A percentile compares a stretch with the other conserved stretches of the same genome.
Conservation (phyloP, 2,888 invertebrate genomes). For the Amiota mariae region DNA sequence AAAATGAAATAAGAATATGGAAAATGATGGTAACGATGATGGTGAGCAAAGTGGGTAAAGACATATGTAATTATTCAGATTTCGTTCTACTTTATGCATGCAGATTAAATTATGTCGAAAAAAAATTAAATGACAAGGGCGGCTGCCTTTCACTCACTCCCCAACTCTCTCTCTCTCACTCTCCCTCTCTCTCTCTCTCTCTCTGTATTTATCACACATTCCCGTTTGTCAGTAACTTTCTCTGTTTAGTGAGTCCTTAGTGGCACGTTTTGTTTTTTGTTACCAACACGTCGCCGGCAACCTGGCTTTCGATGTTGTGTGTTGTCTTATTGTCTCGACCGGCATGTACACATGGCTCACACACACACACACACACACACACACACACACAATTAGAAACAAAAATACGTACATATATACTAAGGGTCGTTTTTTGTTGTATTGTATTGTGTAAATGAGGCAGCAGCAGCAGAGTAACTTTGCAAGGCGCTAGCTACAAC, state of each 20-base stretch:
- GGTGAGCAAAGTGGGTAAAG: background rate
- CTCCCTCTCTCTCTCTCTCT: no score
- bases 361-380: background rate
- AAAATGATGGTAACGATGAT: conserved; percentile 4
- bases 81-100: conserved; percentile 13
- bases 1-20: background rate
- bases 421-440: conserved; percentile 4
- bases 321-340: conserved; percentile 1
- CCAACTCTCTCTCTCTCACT: no score
- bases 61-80: conserved; percentile 26
- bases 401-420: background rate
- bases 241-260: background rate
- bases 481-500: background rate
- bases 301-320: background rate
- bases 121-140: conserved; percentile 16
- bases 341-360: background rate
- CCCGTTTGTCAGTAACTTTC: no score
- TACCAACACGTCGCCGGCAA: background rate
- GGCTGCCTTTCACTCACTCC: background rate
- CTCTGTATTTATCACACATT: no score
- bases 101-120: conserved; percentile 9
- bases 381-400: background rate
- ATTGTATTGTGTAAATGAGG: conserved; percentile 22
- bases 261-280: background rate
- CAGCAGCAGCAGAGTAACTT: background rate